phyloP scores from a whole-genome alignment of 1,140 invertebrate genomes.

The Delia radicum region DNA sequence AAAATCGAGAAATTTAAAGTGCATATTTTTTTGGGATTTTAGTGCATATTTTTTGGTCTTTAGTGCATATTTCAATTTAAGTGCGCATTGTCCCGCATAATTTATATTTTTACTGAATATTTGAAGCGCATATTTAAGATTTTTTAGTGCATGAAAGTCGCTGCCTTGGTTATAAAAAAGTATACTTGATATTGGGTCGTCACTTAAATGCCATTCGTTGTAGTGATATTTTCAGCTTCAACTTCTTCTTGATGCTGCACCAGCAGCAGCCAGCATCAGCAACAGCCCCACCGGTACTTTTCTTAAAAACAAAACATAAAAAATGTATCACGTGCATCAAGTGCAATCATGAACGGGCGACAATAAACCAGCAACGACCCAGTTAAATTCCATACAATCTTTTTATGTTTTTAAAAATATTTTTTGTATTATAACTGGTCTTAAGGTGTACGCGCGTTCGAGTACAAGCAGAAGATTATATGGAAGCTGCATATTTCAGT shows the following conservation, averaged over 20 bases:
- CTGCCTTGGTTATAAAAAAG: background rate
- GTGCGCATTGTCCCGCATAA: too few relatives aligned
- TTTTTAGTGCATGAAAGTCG: too few relatives aligned
- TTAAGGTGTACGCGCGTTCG: background rate
- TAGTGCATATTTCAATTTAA: too few relatives aligned
- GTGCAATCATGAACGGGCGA: background rate
- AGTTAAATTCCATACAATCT: constrained; percentile 2
- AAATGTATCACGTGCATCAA: constrained; percentile 14
- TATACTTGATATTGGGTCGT: background rate
- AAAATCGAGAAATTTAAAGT: too few relatives aligned
- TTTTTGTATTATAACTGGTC: constrained; percentile 2
- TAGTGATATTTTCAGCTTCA: background rate
- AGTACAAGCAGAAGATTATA: too few relatives aligned
- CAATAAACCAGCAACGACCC: background rate
- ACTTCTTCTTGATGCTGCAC: background rate
- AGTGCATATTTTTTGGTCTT: too few relatives aligned
- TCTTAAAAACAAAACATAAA: background rate
- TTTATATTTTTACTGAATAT: too few relatives aligned
- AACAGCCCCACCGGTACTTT: background rate
- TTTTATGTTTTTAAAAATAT: background rate
- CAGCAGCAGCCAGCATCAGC: background rate
- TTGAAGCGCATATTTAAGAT: too few relatives aligned
- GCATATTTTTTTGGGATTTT: too few relatives aligned
- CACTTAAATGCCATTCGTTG: background rate
- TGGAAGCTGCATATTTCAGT: too few relatives aligned